Evolutionary conservation across 2,797 vertebrate genomes (phyloP).

Genomic region (Leptodactylus fallax): DNA sequence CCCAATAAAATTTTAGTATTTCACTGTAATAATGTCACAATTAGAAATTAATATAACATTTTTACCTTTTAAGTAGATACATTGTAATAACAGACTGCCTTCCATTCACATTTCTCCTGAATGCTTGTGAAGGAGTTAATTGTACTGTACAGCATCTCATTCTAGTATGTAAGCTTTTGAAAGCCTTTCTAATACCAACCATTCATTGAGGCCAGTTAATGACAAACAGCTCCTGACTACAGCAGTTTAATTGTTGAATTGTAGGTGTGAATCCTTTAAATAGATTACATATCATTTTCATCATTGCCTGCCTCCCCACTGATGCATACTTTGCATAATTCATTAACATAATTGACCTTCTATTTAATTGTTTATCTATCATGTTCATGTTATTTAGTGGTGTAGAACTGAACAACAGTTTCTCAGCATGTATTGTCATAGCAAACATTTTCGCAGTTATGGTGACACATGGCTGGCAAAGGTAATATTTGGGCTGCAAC

Average conservation of each 20-base stretch:
- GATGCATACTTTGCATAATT: slow-evolving; percentile 14
- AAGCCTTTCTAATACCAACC: slow-evolving; percentile 8
- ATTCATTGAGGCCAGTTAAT: slow-evolving; percentile 9
- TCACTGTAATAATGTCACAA: too few relatives aligned
- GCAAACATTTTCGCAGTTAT: neutral
- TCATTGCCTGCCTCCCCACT: slow-evolving; percentile 1
- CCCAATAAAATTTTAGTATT: too few relatives aligned
- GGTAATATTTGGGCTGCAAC: neutral
- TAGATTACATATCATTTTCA: slow-evolving; percentile 18
- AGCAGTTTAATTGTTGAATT: slow-evolving; percentile 25
- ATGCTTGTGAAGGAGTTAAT: slow-evolving; percentile 13
- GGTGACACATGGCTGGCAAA: neutral
- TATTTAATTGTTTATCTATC: slow-evolving; percentile 4
- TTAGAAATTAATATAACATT: too few relatives aligned
- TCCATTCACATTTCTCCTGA: neutral
- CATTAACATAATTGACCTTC: slow-evolving; percentile 21
- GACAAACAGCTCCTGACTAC: neutral
- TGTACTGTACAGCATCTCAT: neutral
- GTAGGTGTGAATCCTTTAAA: slow-evolving; percentile 5
- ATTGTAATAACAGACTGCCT: neutral
- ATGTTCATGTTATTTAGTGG: slow-evolving; percentile 14
- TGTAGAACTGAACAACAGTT: neutral
- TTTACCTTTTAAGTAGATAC: too few relatives aligned
- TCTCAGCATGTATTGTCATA: slow-evolving; percentile 3
- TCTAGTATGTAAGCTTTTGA: neutral